phyloP scores from a whole-genome alignment of 2,113 vertebrate genomes.

The Chauna torquata region DNA sequence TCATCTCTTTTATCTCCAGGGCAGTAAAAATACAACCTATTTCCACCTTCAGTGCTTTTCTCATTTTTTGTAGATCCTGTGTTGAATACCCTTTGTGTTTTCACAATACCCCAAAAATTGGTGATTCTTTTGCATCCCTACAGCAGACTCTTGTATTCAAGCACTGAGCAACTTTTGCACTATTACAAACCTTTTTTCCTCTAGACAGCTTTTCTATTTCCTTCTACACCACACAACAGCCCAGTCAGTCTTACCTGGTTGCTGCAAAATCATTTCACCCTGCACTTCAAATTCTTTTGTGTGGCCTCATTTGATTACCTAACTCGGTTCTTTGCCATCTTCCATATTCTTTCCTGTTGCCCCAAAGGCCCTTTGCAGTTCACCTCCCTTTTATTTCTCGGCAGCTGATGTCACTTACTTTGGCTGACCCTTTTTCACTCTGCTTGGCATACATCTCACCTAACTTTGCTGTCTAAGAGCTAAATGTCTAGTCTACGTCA shows the following conservation, averaged over 20 bases:
- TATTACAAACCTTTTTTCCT: not conserved
- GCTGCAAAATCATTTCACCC: not conserved
- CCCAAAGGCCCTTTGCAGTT: not conserved
- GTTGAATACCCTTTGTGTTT: conserved; percentile 1
- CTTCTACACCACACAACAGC: not conserved
- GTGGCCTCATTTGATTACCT: not conserved
- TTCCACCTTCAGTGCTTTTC: not conserved
- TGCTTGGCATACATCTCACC: not conserved
- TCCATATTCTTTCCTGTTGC: not conserved
- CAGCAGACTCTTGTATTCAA: not conserved
- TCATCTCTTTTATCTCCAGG: not conserved
- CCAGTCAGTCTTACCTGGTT: not conserved
- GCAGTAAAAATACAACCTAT: not conserved
- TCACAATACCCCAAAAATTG: not conserved
- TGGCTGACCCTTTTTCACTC: not conserved
- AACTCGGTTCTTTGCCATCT: not conserved
- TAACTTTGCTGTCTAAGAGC: not conserved
- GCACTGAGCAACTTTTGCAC: not conserved
- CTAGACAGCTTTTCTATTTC: not conserved
- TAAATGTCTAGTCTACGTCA: not conserved
- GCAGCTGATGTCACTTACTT: not conserved
- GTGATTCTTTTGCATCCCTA: not conserved
- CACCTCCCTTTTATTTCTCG: not conserved
- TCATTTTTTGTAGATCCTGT: not conserved
- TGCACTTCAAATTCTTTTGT: not conserved